phyloP scores from a whole-genome alignment of 2,113 vertebrate species.

The Nicator chloris region DNA sequence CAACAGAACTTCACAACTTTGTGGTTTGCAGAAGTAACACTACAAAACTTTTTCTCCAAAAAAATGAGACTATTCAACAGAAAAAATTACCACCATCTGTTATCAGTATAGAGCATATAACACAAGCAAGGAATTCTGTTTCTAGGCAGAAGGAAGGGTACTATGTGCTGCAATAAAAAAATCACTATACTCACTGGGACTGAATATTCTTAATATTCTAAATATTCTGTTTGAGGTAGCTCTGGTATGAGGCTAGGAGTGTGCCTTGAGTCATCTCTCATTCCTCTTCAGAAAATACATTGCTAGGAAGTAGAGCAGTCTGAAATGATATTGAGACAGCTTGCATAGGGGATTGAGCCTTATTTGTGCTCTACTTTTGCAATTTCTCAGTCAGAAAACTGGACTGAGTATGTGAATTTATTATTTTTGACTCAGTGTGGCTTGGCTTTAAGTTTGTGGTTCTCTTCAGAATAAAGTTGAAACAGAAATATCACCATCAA shows the following conservation, averaged over 20 bases:
- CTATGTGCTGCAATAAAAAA: background rate
- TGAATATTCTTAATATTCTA: constrained; percentile 14
- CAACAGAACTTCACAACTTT: background rate
- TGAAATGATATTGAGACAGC: background rate
- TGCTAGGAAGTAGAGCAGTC: background rate
- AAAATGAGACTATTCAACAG: background rate
- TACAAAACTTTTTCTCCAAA: background rate
- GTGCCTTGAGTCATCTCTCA: background rate
- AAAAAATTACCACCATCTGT: constrained; percentile 42
- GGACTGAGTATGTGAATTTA: background rate
- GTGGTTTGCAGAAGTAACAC: constrained; percentile 28
- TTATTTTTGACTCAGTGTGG: background rate
- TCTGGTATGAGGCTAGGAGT: background rate
- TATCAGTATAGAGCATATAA: constrained; percentile 6
- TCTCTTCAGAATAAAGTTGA: background rate
- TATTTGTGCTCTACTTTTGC: background rate
- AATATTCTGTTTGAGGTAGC: constrained; percentile 19
- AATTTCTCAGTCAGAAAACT: background rate
- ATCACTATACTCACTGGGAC: background rate
- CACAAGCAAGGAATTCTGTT: constrained; percentile 34
- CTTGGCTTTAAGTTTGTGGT: background rate
- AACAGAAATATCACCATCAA: background rate
- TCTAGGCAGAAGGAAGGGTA: constrained; percentile 19
- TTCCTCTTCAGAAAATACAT: background rate
- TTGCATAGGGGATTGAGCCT: background rate